Base-by-base conservation (phyloP, 2,888 invertebrate species). In the Patella depressa region DNA sequence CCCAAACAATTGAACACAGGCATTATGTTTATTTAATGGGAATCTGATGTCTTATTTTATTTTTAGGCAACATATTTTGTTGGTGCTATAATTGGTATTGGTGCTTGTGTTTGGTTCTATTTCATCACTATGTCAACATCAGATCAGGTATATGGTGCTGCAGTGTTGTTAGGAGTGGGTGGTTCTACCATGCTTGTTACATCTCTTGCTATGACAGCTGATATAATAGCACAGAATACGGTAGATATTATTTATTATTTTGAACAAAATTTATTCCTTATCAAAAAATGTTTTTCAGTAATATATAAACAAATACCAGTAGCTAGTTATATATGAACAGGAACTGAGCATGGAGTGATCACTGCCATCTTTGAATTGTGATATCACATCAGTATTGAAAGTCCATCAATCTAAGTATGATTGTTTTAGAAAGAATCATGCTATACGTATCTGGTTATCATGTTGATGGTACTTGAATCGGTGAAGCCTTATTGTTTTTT, bases 141-240 rank as follows among this genome's bases (percentile, higher is more conserved):
- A 9, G 79, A 82, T 12, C 24, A 24, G 2, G 86, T 97, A 82
- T 96, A 96, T 91, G 92, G 93, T 55, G 94, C 95, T 65, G 95
- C 95, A 54, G 92, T 95, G 34, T 90, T 96, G 72, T 93, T 96
- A 90, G 97, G 98, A 79, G 94, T 95, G 65, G 96, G 96, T 53
- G 95, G 96, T 89, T 95, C 97, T 0, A 95, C 96, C 57, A 95
- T 97, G 74, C 94, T 97, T 89, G 95, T 98, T 3, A 96, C 96
- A 70, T 96, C 97, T 87, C 93, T 98, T 72, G 96, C 96, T 82
- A 94, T 97, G 80, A 97, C 97, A 0, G 96, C 97, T 0, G 96
- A 97, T 91, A 93, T 97, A 85, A 97, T 98, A 83, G 97, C 96
- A 69, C 93, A 94, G 3, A 95, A 97, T 91, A 95, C 95, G 0